phyloP scores from a whole-genome alignment of 2,113 vertebrate species.

The Rhombomys opimus region DNA sequence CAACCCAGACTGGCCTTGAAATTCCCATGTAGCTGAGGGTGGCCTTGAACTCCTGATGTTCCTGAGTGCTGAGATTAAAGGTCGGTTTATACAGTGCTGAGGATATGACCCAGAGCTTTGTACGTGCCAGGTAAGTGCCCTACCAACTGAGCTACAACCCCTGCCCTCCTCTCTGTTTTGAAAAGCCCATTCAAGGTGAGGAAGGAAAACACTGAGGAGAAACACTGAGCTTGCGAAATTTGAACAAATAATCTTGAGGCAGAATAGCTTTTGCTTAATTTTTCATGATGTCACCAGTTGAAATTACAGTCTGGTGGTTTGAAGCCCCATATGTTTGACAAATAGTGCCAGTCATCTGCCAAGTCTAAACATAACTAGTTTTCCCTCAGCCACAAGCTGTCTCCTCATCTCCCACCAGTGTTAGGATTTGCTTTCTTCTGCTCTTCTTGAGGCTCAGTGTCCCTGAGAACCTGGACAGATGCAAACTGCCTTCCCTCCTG shows the following conservation, averaged over 20 bases:
- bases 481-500: not conserved
- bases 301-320: not conserved
- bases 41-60: not conserved
- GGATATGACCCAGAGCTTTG: no score
- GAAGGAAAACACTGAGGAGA: not conserved
- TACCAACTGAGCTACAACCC: not conserved
- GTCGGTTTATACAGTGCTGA: no score
- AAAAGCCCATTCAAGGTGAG: not conserved
- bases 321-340: not conserved
- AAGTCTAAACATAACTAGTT: not conserved
- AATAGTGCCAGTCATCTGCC: not conserved
- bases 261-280: not conserved
- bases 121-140: not conserved
- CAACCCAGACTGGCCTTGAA: not conserved
- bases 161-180: not conserved
- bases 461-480: not conserved
- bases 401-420: accelerated
- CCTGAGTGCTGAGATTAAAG: not conserved
- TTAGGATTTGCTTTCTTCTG: not conserved
- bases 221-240: not conserved
- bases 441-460: accelerated
- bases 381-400: not conserved
- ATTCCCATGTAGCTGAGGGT: not conserved
- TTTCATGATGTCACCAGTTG: not conserved
- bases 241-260: not conserved